phyloP scores from a whole-genome alignment of 2,888 invertebrate genomes.

The Hymenopus coronatus region DNA sequence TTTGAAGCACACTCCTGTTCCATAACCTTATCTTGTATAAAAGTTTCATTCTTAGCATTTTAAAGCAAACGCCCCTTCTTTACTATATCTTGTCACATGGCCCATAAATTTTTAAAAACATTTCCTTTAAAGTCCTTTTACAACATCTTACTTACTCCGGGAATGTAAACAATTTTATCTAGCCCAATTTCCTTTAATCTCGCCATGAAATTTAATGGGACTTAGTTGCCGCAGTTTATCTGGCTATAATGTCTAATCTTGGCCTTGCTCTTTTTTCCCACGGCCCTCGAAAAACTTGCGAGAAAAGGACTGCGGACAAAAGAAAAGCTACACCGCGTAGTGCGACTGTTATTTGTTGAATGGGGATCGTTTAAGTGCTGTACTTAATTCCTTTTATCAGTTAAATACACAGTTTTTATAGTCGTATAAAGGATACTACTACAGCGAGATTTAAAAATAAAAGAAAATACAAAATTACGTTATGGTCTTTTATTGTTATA shows the following conservation, averaged over 20 bases:
- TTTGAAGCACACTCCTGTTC: no score
- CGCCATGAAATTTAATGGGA: background rate
- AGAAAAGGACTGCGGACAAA: background rate
- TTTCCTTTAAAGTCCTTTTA: background rate
- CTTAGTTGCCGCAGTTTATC: background rate
- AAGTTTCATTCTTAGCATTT: no score
- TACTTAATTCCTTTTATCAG: no score
- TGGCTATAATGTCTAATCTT: background rate
- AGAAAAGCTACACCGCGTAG: background rate
- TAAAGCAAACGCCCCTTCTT: no score
- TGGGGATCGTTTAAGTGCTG: no score
- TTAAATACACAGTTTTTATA: no score
- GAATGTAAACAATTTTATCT: background rate
- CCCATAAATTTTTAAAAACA: background rate
- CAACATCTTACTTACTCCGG: background rate
- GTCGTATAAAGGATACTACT: no score
- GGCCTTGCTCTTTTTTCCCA: background rate
- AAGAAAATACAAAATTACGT: no score
- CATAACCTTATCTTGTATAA: no score
- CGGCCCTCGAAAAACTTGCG: background rate
- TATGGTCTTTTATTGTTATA: no score
- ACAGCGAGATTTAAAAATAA: no score
- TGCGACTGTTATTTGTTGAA: background rate
- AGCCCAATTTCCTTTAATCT: background rate
- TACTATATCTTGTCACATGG: no score